phyloP scores from a whole-genome alignment of 2,113 vertebrate genomes.

The Forbesichthys agassizii region DNA sequence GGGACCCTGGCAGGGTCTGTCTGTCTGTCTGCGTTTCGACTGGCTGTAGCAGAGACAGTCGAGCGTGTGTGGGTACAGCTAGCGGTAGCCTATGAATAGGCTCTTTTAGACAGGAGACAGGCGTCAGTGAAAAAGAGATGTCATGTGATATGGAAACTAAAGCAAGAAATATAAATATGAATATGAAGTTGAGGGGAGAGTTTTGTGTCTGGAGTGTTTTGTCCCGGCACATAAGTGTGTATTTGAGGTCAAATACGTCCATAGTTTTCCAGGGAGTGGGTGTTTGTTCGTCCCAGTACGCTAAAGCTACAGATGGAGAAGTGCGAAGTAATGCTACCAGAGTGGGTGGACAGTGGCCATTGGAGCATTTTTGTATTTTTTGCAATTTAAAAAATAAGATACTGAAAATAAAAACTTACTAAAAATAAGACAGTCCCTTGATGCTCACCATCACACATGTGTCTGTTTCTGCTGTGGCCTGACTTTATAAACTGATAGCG shows the following conservation, averaged over 20 bases:
- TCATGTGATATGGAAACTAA: not conserved
- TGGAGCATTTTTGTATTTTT: no score
- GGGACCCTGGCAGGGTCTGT: constrained; percentile 60
- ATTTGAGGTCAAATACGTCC: constrained; percentile 41
- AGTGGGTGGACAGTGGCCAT: not conserved
- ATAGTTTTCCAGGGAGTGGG: constrained; percentile 26
- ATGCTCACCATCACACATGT: not conserved
- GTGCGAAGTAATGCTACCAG: not conserved
- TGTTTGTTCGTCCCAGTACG: constrained; percentile 25
- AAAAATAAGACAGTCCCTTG: no score
- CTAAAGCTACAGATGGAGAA: constrained; percentile 8
- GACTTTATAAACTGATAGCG: not conserved
- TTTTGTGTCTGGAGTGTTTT: constrained; percentile 25
- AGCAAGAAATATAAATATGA: no score
- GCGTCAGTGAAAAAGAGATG: constrained; percentile 38
- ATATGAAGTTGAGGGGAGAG: constrained; percentile 14
- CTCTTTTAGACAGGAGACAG: constrained; percentile 45
- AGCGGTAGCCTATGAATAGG: constrained; percentile 45
- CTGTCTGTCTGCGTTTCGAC: constrained; percentile 20
- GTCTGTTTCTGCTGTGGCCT: not conserved
- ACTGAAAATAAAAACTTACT: no score
- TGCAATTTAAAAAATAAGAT: no score
- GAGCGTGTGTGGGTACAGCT: constrained; percentile 47
- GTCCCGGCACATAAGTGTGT: constrained; percentile 24
- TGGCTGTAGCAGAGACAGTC: constrained; percentile 41